These are phyloP conservation scores for Thryonomys swinderianus DNA, from an alignment of 2,113 vertebrate species.

Conservation along the genomic window DNA sequence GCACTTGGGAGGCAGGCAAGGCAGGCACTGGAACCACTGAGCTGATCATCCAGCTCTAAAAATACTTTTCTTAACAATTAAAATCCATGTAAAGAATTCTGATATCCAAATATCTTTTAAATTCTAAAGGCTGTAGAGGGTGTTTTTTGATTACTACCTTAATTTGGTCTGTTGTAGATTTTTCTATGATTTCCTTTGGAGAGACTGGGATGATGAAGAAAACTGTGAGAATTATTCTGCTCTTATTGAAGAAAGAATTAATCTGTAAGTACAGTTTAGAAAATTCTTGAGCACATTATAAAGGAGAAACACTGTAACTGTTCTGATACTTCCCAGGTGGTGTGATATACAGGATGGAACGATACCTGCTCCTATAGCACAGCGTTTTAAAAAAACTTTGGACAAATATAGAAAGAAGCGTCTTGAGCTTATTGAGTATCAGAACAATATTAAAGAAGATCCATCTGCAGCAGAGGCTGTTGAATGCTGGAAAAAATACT, in stretches of 20 bases:
- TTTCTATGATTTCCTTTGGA: constrained; percentile 85
- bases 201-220: constrained; percentile 84
- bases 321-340: constrained; percentile 76
- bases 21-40: too few species aligned
- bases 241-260: constrained; percentile 86
- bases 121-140: neutral
- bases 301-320: neutral
- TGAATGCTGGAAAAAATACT: constrained; percentile 85
- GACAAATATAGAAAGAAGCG: constrained; percentile 81
- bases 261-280: constrained; percentile 83
- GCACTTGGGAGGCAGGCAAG: too few species aligned
- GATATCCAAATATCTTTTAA: neutral
- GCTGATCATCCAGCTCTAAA: too few species aligned
- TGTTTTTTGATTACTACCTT: constrained; percentile 25
- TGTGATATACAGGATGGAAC: constrained; percentile 86
- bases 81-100: constrained; percentile 16
- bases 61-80: constrained; percentile 38
- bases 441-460: constrained; percentile 83
- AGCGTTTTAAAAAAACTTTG: constrained; percentile 84
- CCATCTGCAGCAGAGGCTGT: constrained; percentile 81
- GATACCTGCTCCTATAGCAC: constrained; percentile 78
- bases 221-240: constrained; percentile 82
- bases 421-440: constrained; percentile 82
- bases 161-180: constrained; percentile 77
- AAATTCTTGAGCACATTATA: neutral